Conservation (phyloP, 2,797 vertebrate species). For the Pyrocephalus nanus region DNA sequence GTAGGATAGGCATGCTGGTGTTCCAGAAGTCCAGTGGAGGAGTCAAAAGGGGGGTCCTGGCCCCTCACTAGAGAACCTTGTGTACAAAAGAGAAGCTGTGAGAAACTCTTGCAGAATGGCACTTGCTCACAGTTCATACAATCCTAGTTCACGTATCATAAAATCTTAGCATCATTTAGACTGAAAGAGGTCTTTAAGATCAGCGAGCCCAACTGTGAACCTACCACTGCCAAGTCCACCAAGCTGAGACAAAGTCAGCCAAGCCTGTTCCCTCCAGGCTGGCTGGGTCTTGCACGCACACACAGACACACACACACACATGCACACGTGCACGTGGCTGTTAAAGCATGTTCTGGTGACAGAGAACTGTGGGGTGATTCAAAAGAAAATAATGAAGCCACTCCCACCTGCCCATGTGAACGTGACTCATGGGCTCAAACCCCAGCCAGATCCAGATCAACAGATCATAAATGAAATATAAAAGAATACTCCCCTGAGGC, state of each 20-base stretch:
- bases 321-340: background rate
- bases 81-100: background rate
- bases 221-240: background rate
- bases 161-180: background rate
- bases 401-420: slow-evolving; percentile 20
- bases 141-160: background rate
- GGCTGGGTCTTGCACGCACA: background rate
- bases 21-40: background rate
- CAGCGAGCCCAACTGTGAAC: background rate
- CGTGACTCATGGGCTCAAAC: background rate
- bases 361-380: slow-evolving; percentile 31
- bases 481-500: background rate
- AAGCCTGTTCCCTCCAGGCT: background rate
- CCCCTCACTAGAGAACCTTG: background rate
- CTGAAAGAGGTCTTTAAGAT: background rate
- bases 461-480: background rate
- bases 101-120: background rate
- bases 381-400: slow-evolving; percentile 28
- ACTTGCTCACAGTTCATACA: background rate
- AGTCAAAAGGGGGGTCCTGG: background rate
- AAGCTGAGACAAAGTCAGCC: slow-evolving; percentile 15
- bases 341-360: slow-evolving; percentile 4
- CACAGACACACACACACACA: background rate
- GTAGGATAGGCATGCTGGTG: fast-evolving
- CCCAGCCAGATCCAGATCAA: slow-evolving; percentile 31